These are phyloP conservation scores for Drosophila falleni DNA, from an alignment of 2,888 invertebrate genomes.

Conservation along the genomic window DNA sequence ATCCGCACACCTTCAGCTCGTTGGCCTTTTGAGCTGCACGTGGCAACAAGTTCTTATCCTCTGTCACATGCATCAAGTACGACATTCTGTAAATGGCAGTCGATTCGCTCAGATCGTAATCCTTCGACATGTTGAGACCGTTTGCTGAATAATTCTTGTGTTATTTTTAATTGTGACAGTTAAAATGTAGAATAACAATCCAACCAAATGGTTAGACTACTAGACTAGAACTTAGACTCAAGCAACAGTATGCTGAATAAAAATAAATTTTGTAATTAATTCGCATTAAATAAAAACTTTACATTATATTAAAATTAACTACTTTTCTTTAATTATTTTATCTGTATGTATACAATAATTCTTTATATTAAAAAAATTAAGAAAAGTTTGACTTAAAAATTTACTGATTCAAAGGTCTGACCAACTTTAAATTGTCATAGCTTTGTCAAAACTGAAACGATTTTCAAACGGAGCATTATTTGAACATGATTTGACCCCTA, in stretches of 20 bases:
- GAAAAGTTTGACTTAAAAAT: no score
- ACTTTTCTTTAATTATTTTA: no score
- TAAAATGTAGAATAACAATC: neutral
- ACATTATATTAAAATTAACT: no score
- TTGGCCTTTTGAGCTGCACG: conserved; percentile 47
- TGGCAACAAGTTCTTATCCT: conserved; percentile 22
- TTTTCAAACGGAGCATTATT: no score
- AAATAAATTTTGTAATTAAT: no score
- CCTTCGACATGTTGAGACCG: conserved; percentile 35
- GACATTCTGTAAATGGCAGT: conserved; percentile 33
- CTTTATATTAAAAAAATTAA: no score
- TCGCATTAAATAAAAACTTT: no score
- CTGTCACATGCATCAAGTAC: conserved; percentile 40
- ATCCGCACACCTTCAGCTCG: conserved; percentile 55
- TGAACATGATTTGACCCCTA: no score
- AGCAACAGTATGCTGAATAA: neutral
- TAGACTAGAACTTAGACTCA: conserved; percentile 1
- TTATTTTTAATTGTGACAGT: neutral
- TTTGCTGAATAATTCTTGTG: neutral
- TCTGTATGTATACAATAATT: no score
- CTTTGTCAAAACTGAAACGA: no score
- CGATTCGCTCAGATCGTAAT: conserved; percentile 13
- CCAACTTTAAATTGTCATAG: no score
- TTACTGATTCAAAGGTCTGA: no score
- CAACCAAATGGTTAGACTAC: conserved; percentile 5